These are phyloP conservation scores for Synaphobranchus kaupii DNA, from an alignment of 2,797 vertebrate genomes.

Conservation along the genomic window DNA sequence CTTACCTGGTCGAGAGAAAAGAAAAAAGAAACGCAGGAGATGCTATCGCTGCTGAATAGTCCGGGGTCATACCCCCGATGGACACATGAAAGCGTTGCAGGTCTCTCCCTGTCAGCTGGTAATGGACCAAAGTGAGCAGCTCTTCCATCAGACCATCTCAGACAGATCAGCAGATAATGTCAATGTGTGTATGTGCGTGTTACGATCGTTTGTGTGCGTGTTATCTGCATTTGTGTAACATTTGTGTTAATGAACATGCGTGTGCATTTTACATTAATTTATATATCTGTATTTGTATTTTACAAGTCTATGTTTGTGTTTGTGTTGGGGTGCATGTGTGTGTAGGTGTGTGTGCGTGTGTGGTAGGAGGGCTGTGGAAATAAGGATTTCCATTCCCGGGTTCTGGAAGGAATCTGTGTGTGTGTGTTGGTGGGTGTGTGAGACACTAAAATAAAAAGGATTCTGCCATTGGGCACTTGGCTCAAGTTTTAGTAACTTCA, in stretches of 20 bases:
- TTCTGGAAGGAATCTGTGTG: too few relatives aligned
- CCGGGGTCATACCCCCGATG: neutral
- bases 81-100: neutral
- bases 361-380: too few relatives aligned
- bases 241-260: neutral
- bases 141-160: neutral
- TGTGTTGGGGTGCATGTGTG: too few relatives aligned
- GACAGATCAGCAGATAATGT: neutral
- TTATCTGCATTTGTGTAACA: neutral
- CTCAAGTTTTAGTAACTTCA: too few relatives aligned
- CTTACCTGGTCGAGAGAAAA: neutral
- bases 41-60: neutral
- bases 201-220: neutral
- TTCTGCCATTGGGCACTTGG: too few relatives aligned
- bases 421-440: too few relatives aligned
- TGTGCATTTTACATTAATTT: neutral
- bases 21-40: neutral
- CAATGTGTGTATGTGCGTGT: neutral
- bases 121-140: neutral
- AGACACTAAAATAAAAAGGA: too few relatives aligned
- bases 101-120: neutral
- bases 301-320: too few relatives aligned
- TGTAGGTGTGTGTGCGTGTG: too few relatives aligned
- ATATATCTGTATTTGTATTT: too few relatives aligned
- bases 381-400: too few relatives aligned